Conservation (phyloP, 2,797 vertebrate species). For the Rhinophrynus dorsalis region DNA sequence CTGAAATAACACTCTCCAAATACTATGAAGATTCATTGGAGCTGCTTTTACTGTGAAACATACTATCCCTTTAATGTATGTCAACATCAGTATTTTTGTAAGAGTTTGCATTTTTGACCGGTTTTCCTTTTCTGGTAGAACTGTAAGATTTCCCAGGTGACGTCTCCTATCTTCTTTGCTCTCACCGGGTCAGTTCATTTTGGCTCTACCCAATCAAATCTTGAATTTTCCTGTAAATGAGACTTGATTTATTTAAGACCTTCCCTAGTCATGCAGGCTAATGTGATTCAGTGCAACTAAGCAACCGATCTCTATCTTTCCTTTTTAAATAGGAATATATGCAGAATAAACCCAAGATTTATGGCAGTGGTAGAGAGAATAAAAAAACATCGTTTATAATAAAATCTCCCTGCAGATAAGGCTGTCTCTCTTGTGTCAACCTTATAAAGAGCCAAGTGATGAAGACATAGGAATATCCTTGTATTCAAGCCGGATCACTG, state of each 20-base stretch:
- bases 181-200: not conserved
- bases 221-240: conserved; percentile 20
- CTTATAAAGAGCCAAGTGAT: not conserved
- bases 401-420: conserved; percentile 21
- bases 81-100: not conserved
- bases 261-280: not conserved
- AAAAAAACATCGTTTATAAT: conserved; percentile 28
- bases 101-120: not conserved
- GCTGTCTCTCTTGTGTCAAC: conserved; percentile 8
- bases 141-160: not conserved
- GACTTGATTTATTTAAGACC: conserved; percentile 30
- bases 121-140: not conserved
- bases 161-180: not conserved
- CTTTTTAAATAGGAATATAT: conserved; percentile 17
- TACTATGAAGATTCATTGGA: too few species aligned
- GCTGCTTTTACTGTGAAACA: too few species aligned
- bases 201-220: not conserved
- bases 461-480: conserved; percentile 13
- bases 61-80: too few species aligned
- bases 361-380: not conserved
- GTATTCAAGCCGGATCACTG: not conserved
- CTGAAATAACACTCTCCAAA: too few species aligned
- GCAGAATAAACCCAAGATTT: conserved; percentile 27
- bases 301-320: conserved; percentile 20
- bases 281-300: conserved; percentile 18